Conservation (phyloP, 2,888 invertebrate species). For the Boloria euphrosyne region DNA sequence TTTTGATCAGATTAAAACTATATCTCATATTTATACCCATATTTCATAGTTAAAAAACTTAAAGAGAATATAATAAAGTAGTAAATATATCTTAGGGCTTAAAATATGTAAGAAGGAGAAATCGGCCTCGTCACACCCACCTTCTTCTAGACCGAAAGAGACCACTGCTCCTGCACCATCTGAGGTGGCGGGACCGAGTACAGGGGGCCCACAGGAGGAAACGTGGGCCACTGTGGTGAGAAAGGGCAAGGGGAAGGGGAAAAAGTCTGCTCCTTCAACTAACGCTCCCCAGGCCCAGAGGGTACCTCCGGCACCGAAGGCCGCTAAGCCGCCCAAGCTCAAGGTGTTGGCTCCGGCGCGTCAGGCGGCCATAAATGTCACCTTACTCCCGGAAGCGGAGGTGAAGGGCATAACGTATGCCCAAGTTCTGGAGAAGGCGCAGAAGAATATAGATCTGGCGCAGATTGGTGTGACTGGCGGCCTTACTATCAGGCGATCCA, state of each 20-base stretch:
- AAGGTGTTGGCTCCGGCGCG: background rate
- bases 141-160: accelerated
- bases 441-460: background rate
- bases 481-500: background rate
- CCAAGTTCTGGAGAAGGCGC: background rate
- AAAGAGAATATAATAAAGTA: background rate
- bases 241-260: background rate
- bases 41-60: background rate
- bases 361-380: background rate
- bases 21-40: background rate
- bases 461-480: background rate
- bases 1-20: background rate
- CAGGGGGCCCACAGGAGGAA: no score
- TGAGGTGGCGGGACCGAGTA: no score
- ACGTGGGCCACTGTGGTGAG: background rate
- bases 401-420: background rate
- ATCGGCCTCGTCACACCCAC: no score
- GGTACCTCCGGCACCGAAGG: background rate
- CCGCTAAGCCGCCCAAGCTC: background rate
- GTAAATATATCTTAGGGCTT: no score
- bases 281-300: background rate
- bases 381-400: background rate
- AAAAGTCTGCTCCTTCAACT: background rate
- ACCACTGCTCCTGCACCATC: no score
- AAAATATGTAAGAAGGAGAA: no score